Base-by-base conservation (phyloP, 1,140 invertebrate genomes). In the Hyles euphorbiae region DNA sequence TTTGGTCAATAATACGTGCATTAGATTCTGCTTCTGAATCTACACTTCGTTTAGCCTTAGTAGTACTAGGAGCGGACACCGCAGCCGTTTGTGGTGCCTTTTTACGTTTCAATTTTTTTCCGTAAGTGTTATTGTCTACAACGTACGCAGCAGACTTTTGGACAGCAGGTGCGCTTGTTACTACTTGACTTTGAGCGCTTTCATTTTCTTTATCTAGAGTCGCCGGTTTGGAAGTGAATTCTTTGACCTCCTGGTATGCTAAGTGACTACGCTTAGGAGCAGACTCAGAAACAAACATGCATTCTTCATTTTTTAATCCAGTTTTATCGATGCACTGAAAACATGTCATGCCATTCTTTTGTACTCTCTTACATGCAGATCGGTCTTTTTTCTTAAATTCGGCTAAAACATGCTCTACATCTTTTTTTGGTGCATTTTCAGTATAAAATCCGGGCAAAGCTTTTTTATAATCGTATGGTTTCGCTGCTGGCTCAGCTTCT, bases 331-430 rank as follows among this genome's bases (percentile, higher is more conserved):
- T 70, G 70, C 94, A 95, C 58, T 92, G 89, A 76, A 92, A 95
- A 76, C 94, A 95, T 3, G 93, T 94, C 93, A 95, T 94, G 34
- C 92, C 92, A 63, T 93, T 92, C 66, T 93, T 93, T 56, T 91
- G 89, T 0, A 92, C 86, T 73, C 94, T 94, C 69, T 93, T 93
- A 70, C 94, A 95, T 3, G 91, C 89, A 2, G 93, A 92, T 54
- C 93, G 83, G 70, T 95, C 93, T 73, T 94, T 93, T 60, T 91
- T 91, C 32, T 90, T 90, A 63, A 94, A 94, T 66, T 94, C 93
- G 22, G 92, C 91, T 61, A 94, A 80, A 43, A 93, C 92, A 69
- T 92, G 91, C 75, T 94, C 92, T 10, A 94, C 92, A 63, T 94
- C 92, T 67, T 92, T 92, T 65, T 90, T 91, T 5, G 81, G 89